These are phyloP conservation scores for Hyles lineata DNA, from an alignment of 2,888 invertebrate genomes.

Conservation along the genomic window DNA sequence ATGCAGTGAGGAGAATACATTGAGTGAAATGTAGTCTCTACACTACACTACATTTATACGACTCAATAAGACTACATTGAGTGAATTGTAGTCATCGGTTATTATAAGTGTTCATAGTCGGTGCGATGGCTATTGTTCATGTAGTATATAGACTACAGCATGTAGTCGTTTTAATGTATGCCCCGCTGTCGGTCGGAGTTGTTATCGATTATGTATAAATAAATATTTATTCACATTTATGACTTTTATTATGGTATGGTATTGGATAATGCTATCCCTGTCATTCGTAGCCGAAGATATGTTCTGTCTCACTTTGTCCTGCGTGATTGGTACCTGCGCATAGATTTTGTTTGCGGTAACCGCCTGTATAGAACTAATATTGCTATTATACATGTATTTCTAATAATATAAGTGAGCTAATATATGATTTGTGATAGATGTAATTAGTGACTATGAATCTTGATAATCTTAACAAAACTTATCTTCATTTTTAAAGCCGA, in stretches of 20 bases:
- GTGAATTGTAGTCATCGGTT: conserved; percentile 6
- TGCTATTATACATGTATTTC: too few species aligned
- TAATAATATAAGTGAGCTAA: too few species aligned
- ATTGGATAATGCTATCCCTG: too few species aligned
- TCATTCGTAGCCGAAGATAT: too few species aligned
- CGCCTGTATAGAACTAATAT: too few species aligned
- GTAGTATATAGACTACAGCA: not conserved
- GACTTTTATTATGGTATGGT: not conserved
- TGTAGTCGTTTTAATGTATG: not conserved
- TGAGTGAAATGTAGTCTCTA: not conserved
- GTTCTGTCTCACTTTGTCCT: too few species aligned
- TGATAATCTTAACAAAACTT: too few species aligned
- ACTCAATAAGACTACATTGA: not conserved
- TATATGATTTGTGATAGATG: too few species aligned
- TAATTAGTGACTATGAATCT: too few species aligned
- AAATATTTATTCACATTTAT: conserved; percentile 12
- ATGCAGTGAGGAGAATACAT: not conserved
- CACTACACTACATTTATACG: not conserved
- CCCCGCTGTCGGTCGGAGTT: conserved; percentile 4
- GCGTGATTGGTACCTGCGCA: too few species aligned
- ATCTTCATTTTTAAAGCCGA: too few species aligned
- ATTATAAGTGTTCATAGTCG: not conserved
- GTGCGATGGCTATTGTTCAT: not conserved
- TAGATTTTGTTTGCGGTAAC: too few species aligned
- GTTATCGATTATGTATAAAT: conserved; percentile 12